These are phyloP conservation scores for Zaprionus camerounensis DNA, from an alignment of 1,140 invertebrate genomes.

Conservation along the genomic window DNA sequence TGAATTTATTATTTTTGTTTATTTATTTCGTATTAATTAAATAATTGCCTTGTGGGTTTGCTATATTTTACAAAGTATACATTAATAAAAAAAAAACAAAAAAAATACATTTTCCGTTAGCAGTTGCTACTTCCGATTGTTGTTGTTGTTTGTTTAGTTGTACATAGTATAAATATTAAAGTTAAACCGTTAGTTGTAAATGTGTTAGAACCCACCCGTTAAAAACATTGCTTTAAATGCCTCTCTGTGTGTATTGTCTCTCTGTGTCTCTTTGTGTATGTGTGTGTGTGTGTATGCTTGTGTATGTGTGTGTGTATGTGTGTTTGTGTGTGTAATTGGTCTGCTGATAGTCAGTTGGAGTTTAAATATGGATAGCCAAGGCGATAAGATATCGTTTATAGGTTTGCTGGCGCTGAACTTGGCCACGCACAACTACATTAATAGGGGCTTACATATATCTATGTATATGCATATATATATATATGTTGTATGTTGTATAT, in stretches of 20 bases:
- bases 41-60: slow-evolving; percentile 66
- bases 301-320: background rate
- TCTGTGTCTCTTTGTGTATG: background rate
- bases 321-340: slow-evolving; percentile 12
- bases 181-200: slow-evolving; percentile 56
- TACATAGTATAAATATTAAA: slow-evolving; percentile 76
- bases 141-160: slow-evolving; percentile 46
- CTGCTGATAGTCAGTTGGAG: background rate
- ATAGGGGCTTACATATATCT: slow-evolving; percentile 32
- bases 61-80: slow-evolving; percentile 81
- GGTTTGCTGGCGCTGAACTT: slow-evolving; percentile 20
- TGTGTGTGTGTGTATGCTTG: background rate
- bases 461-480: slow-evolving; percentile 28
- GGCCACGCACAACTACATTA: slow-evolving; percentile 24
- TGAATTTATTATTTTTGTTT: slow-evolving; percentile 23
- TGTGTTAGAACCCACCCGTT: slow-evolving; percentile 54
- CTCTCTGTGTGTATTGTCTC: slow-evolving; percentile 21
- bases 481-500: slow-evolving; percentile 47
- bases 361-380: slow-evolving; percentile 21
- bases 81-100: slow-evolving; percentile 54
- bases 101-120: slow-evolving; percentile 32
- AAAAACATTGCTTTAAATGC: slow-evolving; percentile 50
- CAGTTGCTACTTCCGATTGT: slow-evolving; percentile 37
- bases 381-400: slow-evolving; percentile 11
- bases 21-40: slow-evolving; percentile 39